Evolutionary conservation across 2,888 invertebrate species (phyloP).

Genomic region (Aromia moschata): DNA sequence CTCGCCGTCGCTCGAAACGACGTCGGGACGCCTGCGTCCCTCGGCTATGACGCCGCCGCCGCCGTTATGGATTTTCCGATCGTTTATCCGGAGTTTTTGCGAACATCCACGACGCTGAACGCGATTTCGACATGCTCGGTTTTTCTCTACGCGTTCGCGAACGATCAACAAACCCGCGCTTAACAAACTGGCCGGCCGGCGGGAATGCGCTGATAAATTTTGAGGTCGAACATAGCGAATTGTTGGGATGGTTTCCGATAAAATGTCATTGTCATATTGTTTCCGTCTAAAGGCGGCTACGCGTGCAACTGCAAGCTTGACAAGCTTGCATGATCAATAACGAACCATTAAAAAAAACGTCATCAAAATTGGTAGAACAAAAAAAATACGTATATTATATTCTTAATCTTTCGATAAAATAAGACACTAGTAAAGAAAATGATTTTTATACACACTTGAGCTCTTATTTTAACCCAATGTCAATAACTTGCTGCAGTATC

Average conservation of each 20-base stretch:
- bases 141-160: background rate
- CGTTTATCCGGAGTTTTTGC: slow-evolving; percentile 2
- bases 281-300: background rate
- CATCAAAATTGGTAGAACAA: no score
- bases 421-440: no score
- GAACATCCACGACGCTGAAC: slow-evolving; percentile 4
- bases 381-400: no score
- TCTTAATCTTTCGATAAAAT: no score
- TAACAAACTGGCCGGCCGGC: background rate
- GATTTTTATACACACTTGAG: no score
- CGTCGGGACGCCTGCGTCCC: slow-evolving; percentile 49
- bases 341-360: no score
- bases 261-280: slow-evolving; percentile 16
- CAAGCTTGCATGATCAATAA: no score
- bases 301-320: no score
- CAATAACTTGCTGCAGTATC: no score
- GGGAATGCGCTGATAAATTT: slow-evolving; percentile 12
- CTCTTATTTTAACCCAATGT: no score
- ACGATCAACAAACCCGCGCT: no score
- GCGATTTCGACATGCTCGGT: background rate
- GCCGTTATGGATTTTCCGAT: slow-evolving; percentile 53
- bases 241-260: slow-evolving; percentile 2
- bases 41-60: slow-evolving; percentile 48
- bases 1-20: slow-evolving; percentile 1
- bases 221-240: slow-evolving; percentile 1